Conservation (phyloP, 2,888 invertebrate genomes). For the Cryptophagus acutangulus region DNA sequence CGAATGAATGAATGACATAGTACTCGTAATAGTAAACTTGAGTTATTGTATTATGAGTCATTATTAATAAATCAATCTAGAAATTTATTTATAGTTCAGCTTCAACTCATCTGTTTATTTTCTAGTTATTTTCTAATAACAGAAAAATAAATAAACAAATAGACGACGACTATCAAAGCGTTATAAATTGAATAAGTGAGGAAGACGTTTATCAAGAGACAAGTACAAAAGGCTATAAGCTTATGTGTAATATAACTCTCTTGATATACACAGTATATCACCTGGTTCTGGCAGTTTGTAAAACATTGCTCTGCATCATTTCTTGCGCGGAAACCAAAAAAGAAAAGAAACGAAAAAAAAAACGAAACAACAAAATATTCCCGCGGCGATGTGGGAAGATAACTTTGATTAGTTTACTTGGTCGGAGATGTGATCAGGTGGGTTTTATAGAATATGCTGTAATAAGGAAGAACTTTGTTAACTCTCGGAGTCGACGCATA, state of each 20-base stretch:
- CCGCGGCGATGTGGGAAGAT: slow-evolving; percentile 39
- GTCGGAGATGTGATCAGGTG: slow-evolving; percentile 38
- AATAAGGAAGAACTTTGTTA: slow-evolving; percentile 46
- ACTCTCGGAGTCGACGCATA: slow-evolving; percentile 32
- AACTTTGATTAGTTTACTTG: slow-evolving; percentile 39
- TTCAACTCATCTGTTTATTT: no score
- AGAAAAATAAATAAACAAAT: no score
- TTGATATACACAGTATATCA: slow-evolving; percentile 12
- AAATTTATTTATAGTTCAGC: no score
- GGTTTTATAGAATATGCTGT: slow-evolving; percentile 41
- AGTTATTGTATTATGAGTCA: no score
- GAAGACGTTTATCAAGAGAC: slow-evolving; percentile 8
- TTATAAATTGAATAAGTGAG: slow-evolving; percentile 4
- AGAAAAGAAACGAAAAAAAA: no score
- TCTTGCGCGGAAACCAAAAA: slow-evolving; percentile 30
- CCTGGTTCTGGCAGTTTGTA: slow-evolving; percentile 11
- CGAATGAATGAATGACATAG: no score
- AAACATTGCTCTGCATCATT: slow-evolving; percentile 19
- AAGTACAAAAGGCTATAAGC: slow-evolving; percentile 12
- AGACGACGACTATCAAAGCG: no score
- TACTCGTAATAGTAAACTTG: no score
- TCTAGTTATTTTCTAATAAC: no score
- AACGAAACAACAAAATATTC: slow-evolving; percentile 31
- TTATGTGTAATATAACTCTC: slow-evolving; percentile 13
- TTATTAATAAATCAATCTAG: no score